Percentiles rank a stretch among this genome's conserved stretches.
Evolutionary conservation across 2,888 invertebrate species (phyloP).

Genomic region (Thecocarcelia acutangulata): DNA sequence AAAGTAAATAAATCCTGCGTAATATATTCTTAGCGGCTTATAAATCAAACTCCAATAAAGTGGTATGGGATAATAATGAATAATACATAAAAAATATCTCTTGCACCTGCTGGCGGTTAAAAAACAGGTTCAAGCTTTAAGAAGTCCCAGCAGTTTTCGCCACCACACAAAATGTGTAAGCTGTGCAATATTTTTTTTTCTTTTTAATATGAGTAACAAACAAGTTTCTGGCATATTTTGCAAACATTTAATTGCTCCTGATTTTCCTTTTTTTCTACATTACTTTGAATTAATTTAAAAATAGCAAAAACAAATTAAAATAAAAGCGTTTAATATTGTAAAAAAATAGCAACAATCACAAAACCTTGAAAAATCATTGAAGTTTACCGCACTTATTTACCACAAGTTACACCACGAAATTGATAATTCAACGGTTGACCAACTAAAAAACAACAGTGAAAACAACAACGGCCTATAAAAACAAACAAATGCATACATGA

Average conservation of each 20-base stretch:
- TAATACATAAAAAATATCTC: no score
- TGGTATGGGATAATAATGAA: no score
- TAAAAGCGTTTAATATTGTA: constrained; percentile 19
- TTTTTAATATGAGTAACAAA: neutral
- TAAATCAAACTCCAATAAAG: no score
- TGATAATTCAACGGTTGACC: constrained; percentile 81
- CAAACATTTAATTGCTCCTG: constrained; percentile 14
- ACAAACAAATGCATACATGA: constrained; percentile 53
- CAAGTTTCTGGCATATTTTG: constrained; percentile 5
- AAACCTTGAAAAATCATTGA: constrained; percentile 76
- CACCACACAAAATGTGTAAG: no score
- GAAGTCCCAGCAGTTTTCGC: no score
- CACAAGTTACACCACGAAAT: constrained; percentile 80
- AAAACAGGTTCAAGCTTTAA: no score
- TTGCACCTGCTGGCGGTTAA: no score
- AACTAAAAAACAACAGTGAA: constrained; percentile 70
- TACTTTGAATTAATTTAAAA: constrained; percentile 24
- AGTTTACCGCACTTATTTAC: constrained; percentile 79
- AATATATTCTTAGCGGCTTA: no score
- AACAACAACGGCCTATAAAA: constrained; percentile 67
- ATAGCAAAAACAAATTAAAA: constrained; percentile 47
- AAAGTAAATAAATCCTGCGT: no score
- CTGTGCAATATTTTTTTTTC: no score
- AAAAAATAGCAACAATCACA: constrained; percentile 59
- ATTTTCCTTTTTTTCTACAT: neutral